A percentile compares a stretch with the other conserved stretches of the same genome.
These are phyloP conservation scores for Hermaeophaga mercurialis DNA, from an alignment of 2,888 invertebrate genomes.

Conservation along the genomic window DNA sequence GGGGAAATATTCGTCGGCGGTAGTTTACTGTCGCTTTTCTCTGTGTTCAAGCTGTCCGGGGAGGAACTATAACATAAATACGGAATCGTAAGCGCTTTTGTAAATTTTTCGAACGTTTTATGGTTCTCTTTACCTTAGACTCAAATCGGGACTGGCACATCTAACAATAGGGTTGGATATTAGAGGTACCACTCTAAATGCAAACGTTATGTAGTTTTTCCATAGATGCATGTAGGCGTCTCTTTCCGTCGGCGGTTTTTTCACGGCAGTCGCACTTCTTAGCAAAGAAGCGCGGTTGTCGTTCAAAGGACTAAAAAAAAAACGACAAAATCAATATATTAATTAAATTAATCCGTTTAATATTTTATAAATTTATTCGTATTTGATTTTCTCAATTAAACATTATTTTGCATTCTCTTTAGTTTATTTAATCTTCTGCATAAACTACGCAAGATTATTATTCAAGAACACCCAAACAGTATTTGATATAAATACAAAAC, in stretches of 20 bases:
- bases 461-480: too few relatives aligned
- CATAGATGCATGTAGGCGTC: constrained; percentile 96
- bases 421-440: too few relatives aligned
- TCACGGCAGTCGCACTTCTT: constrained; percentile 83
- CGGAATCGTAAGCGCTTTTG: too few relatives aligned
- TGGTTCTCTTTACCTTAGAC: constrained; percentile 71
- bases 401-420: too few relatives aligned
- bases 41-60: constrained; percentile 85
- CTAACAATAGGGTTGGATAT: constrained; percentile 84
- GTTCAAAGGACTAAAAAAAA: constrained; percentile 79
- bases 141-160: constrained; percentile 92
- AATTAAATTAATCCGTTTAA: background rate
- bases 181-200: constrained; percentile 94
- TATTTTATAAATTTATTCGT: too few relatives aligned
- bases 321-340: too few relatives aligned
- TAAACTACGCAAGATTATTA: too few relatives aligned
- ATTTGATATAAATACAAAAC: too few relatives aligned
- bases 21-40: constrained; percentile 76
- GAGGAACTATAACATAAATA: constrained; percentile 79
- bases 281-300: constrained; percentile 95
- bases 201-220: constrained; percentile 97
- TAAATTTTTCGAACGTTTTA: background rate
- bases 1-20: constrained; percentile 73
- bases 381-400: too few relatives aligned
- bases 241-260: constrained; percentile 90